Evolutionary conservation across 2,888 invertebrate species (phyloP), one percentile per base, ranked within the genome.

Genomic region (Mamestra brassicae): DNA sequence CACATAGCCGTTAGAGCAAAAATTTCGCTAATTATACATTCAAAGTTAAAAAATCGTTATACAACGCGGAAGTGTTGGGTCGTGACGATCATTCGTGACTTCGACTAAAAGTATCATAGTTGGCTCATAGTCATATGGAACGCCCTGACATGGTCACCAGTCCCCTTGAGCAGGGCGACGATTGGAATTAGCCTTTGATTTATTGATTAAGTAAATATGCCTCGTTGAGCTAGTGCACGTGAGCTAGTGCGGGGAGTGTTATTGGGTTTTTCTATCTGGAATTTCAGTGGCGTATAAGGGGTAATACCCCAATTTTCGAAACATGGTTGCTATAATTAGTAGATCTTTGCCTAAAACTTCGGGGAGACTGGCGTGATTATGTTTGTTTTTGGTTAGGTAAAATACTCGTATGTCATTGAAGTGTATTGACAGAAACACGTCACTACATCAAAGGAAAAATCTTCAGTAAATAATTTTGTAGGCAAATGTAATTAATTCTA

Each of bases 21-120:
- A 81, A 80, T 86, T 87, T 86, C 86, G 71, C 86, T 87, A 87
- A 87, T 86, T 83, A 85, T 78, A 80, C 64, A 85, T 87, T 83
- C 79, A 75, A 71, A 82, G 77, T 79, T 77, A 79, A 80, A 74
- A 80, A 76, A 84, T 82, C 68, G 83, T 87, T 84, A 76, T 83
- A 86, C 80, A 87, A 87, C 70, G 80, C 86, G 87, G 86, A 87
- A 87, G 80, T 76, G 64, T 76, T n/a, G 8, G 68, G 34, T 85
- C 87, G 87, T 87, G 87, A 86, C 80, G 66, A 42, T 15, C 54
- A 61, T 47, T 87, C 87, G 85, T 87, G 87, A 86, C 85, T 72
- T 5, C 61, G 68, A 63, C 62, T 57, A 17, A 17, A 11, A n/a
- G 72, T 77, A 61, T 71, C 81, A 72, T 67, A 63, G 17, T 15